Percentiles rank a stretch among this genome's conserved stretches.
Conservation (phyloP, 2,797 vertebrate genomes). For the Jordanella pulchra region DNA sequence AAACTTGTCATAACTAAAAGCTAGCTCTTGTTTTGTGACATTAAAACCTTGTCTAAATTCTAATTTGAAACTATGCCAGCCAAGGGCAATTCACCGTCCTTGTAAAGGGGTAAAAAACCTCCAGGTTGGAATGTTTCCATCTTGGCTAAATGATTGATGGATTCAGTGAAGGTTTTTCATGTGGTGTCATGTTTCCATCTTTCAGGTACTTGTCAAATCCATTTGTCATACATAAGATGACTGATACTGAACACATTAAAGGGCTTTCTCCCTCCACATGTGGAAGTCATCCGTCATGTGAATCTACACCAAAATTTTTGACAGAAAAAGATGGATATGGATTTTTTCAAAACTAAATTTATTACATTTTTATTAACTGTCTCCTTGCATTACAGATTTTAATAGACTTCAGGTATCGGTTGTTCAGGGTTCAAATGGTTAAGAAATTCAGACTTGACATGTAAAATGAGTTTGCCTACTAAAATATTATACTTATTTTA, state of each 20-base stretch:
- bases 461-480: not conserved
- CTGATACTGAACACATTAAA: constrained; percentile 58
- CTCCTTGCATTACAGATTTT: constrained; percentile 8
- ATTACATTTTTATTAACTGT: constrained; percentile 45
- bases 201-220: constrained; percentile 74
- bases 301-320: constrained; percentile 46
- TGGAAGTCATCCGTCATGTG: constrained; percentile 53
- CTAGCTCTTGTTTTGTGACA: constrained; percentile 28
- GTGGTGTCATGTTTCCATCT: constrained; percentile 75
- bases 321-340: constrained; percentile 56
- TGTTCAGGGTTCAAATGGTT: constrained; percentile 23
- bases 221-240: constrained; percentile 65
- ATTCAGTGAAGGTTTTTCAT: constrained; percentile 67
- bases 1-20: constrained; percentile 23
- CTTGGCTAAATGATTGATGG: constrained; percentile 73
- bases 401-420: not conserved
- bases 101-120: constrained; percentile 53
- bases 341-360: constrained; percentile 43
- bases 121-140: constrained; percentile 65
- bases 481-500: too few species aligned
- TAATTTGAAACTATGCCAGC: constrained; percentile 49
- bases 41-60: constrained; percentile 46
- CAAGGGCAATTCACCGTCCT: constrained; percentile 56
- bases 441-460: constrained; percentile 23
- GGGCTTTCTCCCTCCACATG: constrained; percentile 45